Percentiles rank a stretch among this genome's conserved stretches.
phyloP scores from a whole-genome alignment of 2,888 invertebrate genomes.

The Theretra japonica region DNA sequence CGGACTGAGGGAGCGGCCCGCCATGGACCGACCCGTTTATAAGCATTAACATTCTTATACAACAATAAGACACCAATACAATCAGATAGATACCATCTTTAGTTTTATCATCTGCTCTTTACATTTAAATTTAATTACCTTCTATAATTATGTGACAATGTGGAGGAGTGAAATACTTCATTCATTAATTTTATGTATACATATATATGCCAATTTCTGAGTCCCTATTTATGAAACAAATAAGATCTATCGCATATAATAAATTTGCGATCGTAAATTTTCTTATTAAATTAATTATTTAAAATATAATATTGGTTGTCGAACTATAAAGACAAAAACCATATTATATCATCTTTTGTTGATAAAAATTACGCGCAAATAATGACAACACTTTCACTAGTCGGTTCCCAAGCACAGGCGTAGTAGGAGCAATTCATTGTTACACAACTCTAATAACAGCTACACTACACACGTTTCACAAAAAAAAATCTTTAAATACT shows the following conservation, averaged over 20 bases:
- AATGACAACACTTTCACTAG: slow-evolving; percentile 23
- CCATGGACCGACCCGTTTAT: slow-evolving; percentile 59
- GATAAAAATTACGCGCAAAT: not conserved
- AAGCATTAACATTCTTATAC: slow-evolving; percentile 67
- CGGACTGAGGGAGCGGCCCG: slow-evolving; percentile 64
- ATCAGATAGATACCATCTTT: not conserved
- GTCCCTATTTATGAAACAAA: too few species aligned
- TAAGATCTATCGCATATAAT: too few species aligned
- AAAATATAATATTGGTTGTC: not conserved
- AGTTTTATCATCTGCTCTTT: not conserved
- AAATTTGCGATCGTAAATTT: not conserved
- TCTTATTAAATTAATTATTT: not conserved
- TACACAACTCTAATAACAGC: slow-evolving; percentile 25
- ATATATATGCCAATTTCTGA: too few species aligned
- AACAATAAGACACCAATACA: slow-evolving; percentile 37
- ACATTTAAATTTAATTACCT: not conserved
- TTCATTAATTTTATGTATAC: too few species aligned
- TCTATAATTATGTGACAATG: not conserved
- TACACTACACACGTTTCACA: slow-evolving; percentile 33
- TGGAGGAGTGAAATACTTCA: not conserved
- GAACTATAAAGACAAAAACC: not conserved
- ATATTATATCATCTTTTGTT: not conserved
- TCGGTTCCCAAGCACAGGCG: slow-evolving; percentile 9
- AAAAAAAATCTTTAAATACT: slow-evolving; percentile 40
- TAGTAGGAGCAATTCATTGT: slow-evolving; percentile 8